Conservation (phyloP, 2,888 invertebrate genomes). For the Leptinotarsa tumamoca region DNA sequence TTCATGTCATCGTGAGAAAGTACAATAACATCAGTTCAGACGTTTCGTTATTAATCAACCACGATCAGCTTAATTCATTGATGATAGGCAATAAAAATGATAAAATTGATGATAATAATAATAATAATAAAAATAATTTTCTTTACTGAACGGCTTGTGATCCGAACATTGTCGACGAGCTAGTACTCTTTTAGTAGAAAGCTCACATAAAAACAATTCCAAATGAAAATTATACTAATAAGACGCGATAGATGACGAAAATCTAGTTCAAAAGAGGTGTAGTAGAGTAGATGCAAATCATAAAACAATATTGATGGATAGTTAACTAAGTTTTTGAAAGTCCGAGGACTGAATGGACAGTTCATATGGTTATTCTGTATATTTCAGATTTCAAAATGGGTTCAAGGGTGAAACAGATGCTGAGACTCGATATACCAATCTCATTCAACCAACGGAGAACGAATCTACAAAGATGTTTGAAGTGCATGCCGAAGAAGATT, state of each 20-base stretch:
- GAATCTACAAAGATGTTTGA: background rate
- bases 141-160: too few species aligned
- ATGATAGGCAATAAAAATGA: too few species aligned
- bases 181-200: background rate
- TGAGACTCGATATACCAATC: background rate
- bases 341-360: background rate
- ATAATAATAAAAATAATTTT: too few species aligned
- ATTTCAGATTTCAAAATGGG: background rate
- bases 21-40: too few species aligned
- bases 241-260: too few species aligned
- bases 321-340: background rate
- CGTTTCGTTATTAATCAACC: too few species aligned
- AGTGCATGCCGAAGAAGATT: background rate
- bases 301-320: background rate
- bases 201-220: background rate
- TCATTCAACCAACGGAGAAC: background rate
- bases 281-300: background rate
- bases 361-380: background rate
- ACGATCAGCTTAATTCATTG: too few species aligned
- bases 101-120: too few species aligned
- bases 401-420: background rate
- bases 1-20: too few species aligned
- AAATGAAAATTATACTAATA: background rate
- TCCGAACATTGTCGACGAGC: too few species aligned
- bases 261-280: background rate